Percentiles rank a stretch among this genome's conserved stretches.
Conservation (phyloP, 2,888 invertebrate species). For the Drosophila recens region DNA sequence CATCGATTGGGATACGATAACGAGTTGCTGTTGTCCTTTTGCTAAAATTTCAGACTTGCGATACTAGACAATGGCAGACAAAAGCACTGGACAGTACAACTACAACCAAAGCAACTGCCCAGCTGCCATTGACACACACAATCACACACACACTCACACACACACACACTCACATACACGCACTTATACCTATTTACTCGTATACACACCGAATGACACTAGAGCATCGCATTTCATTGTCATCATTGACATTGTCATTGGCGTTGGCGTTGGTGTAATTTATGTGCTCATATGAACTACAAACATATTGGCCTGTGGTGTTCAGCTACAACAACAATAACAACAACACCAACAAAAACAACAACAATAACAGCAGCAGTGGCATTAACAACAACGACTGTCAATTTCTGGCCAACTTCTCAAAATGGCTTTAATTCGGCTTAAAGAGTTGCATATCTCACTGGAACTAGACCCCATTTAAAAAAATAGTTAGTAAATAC, state of each 20-base stretch:
- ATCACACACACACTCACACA: conserved; percentile 12
- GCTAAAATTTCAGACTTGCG: conserved; percentile 44
- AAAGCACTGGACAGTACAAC: conserved; percentile 22
- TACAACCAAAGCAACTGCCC: conserved; percentile 27
- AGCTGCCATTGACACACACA: conserved; percentile 43
- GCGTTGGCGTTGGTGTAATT: conserved; percentile 47
- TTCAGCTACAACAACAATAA: conserved; percentile 13
- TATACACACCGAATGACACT: not conserved
- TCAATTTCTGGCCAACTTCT: conserved; percentile 17
- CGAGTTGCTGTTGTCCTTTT: conserved; percentile 4
- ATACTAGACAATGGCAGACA: conserved; percentile 22
- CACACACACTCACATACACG: conserved; percentile 7
- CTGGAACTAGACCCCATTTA: not conserved
- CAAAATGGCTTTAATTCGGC: conserved; percentile 9
- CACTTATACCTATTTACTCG: conserved; percentile 9
- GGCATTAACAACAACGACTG: conserved; percentile 7
- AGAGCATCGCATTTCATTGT: conserved; percentile 61
- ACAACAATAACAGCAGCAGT: conserved; percentile 2
- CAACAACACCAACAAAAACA: conserved; percentile 11
- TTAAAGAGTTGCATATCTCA: not conserved
- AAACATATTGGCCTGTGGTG: conserved; percentile 46
- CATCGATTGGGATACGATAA: conserved; percentile 26
- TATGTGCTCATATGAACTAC: conserved; percentile 43
- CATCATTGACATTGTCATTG: conserved; percentile 52
- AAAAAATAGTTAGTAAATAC: no score